Base-by-base conservation (phyloP, 2,888 invertebrate species). In the Tricholauxania praeusta region DNA sequence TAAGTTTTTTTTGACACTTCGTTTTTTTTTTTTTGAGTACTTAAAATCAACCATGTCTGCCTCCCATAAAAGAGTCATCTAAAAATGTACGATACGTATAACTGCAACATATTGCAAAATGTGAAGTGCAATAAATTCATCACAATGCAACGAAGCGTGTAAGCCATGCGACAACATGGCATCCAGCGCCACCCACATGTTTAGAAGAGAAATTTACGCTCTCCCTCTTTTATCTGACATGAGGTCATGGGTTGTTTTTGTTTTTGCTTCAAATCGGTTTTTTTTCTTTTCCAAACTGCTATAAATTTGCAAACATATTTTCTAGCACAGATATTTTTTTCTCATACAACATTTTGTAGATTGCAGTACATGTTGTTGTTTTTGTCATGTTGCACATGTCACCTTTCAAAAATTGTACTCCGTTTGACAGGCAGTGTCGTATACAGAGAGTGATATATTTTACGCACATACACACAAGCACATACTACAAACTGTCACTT, bases 121-220 rank as follows among this genome's bases (percentile, higher is more conserved):
- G 52, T 83, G 85, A 83, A 84, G 80, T 82, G 84, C 85, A 83
- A 84, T 84, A 84, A 84, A 84, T 84, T 85, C 84, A 83, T 85
- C 85, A 85, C 63, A 48, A 70, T 52, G 47, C 63, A 70, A 55
- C 70, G 62, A 63, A 39, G 47, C 70, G 47, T 70, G 52, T 63
- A 62, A 53, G 51, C 17, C 62, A 57, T 17, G 69, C 62, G 60
- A 48, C 62, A 70, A 63, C 70, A 62, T 70, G 70, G 28, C 63
- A 70, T 52, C 39, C 62, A 22, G 60, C 48, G 48, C n/a, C 17
- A 49, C 64, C 57, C 57, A 22, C 48, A 49, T 51, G 51, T 12
- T 19, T 51, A 12, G 28, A 39, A 19, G 49, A 6, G 10, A 49
- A 49, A 49, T 10, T 2, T 15, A 48, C 48, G 5, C 22, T 3